These are phyloP conservation scores for Lepus oiostolus DNA, from an alignment of 2,797 vertebrate genomes.

Conservation along the genomic window DNA sequence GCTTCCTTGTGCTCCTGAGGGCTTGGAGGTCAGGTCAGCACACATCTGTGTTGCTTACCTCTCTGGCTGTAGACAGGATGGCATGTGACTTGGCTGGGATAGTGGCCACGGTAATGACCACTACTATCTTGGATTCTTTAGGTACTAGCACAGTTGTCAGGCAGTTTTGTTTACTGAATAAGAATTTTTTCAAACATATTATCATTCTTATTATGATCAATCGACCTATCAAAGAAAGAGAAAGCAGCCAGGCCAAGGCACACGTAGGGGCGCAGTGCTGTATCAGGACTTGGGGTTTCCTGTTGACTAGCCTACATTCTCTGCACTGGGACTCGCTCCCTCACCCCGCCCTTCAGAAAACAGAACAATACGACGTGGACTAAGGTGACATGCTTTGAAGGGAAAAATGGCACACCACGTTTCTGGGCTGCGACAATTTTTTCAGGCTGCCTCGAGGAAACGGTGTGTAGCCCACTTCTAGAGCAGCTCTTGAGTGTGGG, in stretches of 20 bases:
- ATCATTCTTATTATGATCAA: neutral
- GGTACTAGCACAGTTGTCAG: neutral
- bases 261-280: constrained; percentile 78
- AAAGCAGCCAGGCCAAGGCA: constrained; percentile 69
- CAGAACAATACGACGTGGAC: constrained; percentile 42
- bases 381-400: neutral
- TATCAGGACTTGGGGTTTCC: constrained; percentile 83
- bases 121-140: constrained; percentile 41
- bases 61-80: constrained; percentile 78
- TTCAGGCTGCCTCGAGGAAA: constrained; percentile 48
- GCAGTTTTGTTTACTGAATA: constrained; percentile 39
- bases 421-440: constrained; percentile 43
- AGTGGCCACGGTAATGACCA: neutral
- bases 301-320: constrained; percentile 86
- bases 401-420: constrained; percentile 46
- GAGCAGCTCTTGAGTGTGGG: neutral
- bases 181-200: neutral
- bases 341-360: constrained; percentile 77
- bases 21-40: constrained; percentile 77
- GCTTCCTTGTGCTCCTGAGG: constrained; percentile 62
- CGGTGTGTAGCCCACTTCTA: constrained; percentile 41
- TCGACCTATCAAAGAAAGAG: constrained; percentile 80
- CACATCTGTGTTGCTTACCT: constrained; percentile 73
- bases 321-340: constrained; percentile 75
- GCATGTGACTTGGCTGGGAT: constrained; percentile 47